Evolutionary conservation across 2,888 invertebrate genomes (phyloP).

Genomic region (Napeogenes inachia): DNA sequence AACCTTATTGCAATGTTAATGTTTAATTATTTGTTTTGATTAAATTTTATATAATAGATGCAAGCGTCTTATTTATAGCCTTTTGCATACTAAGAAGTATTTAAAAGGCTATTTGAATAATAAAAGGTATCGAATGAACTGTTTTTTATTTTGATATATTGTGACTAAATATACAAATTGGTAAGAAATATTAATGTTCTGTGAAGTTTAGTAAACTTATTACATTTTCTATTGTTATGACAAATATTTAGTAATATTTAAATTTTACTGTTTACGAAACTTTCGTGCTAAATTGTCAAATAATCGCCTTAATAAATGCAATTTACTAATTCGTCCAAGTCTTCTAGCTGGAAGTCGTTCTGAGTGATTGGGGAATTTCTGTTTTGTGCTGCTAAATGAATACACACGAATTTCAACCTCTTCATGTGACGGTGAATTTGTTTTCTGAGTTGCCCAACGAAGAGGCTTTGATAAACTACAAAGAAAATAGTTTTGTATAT

Average conservation of each 20-base stretch:
- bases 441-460: constrained; percentile 68
- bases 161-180: no score
- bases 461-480: constrained; percentile 63
- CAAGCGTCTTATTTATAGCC: neutral
- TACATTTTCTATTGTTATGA: no score
- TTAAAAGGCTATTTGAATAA: no score
- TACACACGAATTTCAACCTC: constrained; percentile 61
- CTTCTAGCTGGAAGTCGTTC: constrained; percentile 43
- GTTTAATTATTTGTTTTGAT: constrained; percentile 1
- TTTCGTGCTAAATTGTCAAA: constrained; percentile 10
- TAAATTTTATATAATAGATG: neutral
- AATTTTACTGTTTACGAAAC: neutral
- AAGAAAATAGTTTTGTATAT: constrained; percentile 6
- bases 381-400: constrained; percentile 54
- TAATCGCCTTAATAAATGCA: constrained; percentile 24
- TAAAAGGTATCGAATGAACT: no score
- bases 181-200: no score
- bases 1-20: constrained; percentile 14
- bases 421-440: constrained; percentile 55
- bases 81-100: no score
- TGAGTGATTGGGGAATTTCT: constrained; percentile 33
- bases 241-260: no score
- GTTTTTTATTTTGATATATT: no score
- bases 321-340: constrained; percentile 44
- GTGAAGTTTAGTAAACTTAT: no score